Conservation (phyloP, 2,113 vertebrate species). For the Scytalopus superciliaris region DNA sequence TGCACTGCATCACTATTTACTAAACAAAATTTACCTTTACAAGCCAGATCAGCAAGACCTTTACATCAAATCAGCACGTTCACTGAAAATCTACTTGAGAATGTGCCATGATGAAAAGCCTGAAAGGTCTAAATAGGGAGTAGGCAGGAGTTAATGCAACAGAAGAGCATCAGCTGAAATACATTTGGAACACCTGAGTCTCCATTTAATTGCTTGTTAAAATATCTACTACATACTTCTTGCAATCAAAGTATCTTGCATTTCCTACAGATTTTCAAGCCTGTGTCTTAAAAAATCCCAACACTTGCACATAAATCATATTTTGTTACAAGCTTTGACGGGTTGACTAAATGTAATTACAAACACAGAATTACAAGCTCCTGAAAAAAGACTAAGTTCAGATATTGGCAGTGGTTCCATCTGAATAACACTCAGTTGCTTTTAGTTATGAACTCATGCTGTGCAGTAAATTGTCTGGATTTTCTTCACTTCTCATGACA, state of each 20-base stretch:
- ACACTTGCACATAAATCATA: not conserved
- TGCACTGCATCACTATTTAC: not conserved
- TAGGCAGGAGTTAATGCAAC: not conserved
- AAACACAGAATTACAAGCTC: not conserved
- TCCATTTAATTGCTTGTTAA: not conserved
- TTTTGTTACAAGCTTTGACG: not conserved
- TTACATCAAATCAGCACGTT: not conserved
- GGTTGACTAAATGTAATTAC: not conserved
- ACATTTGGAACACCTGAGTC: not conserved
- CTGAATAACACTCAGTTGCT: not conserved
- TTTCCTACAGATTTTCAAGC: not conserved
- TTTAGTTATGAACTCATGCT: not conserved
- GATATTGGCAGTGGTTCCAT: not conserved
- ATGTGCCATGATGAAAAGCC: not conserved
- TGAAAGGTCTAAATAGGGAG: not conserved
- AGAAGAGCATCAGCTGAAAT: not conserved
- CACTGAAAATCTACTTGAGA: not conserved
- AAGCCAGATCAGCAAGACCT: not conserved
- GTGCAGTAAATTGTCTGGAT: not conserved
- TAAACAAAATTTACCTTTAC: not conserved
- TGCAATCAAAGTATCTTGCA: not conserved
- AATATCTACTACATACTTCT: not conserved
- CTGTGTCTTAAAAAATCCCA: not conserved
- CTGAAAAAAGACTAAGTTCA: not conserved
- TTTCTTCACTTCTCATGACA: constrained; percentile 3